Conservation (phyloP, 2,888 invertebrate genomes). For the Cryptosula pallasiana region DNA sequence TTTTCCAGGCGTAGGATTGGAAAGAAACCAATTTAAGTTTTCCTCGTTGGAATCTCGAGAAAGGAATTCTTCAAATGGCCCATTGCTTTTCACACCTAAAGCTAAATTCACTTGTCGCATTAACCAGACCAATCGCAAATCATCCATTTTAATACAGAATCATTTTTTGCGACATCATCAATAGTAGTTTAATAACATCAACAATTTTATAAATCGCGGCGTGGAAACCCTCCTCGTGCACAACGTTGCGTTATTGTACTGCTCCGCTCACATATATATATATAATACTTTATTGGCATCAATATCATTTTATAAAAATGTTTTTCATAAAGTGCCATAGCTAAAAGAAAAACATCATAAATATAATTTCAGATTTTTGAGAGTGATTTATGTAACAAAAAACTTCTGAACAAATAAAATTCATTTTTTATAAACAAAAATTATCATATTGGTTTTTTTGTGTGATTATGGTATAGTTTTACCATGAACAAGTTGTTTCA, state of each 20-base stretch:
- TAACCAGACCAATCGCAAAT: constrained; percentile 11
- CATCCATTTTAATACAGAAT: no score
- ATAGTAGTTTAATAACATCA: not conserved
- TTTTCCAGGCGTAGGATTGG: not conserved
- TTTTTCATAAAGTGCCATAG: no score
- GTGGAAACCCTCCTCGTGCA: not conserved
- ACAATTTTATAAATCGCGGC: not conserved
- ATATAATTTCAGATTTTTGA: no score
- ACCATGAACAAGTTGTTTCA: no score
- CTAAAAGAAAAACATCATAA: no score
- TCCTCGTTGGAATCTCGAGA: not conserved
- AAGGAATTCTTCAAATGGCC: constrained; percentile 9
- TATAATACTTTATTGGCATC: no score
- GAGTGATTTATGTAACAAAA: no score
- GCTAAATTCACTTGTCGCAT: not conserved
- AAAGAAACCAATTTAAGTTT: constrained; percentile 9
- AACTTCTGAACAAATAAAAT: no score
- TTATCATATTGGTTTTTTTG: no score
- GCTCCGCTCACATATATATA: not conserved
- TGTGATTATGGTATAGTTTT: no score
- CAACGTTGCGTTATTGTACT: not conserved
- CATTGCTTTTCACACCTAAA: not conserved
- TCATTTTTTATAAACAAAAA: no score
- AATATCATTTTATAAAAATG: no score
- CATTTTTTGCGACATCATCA: not conserved